Base-by-base conservation (phyloP, 2,113 vertebrate genomes). In the Smithornis capensis region DNA sequence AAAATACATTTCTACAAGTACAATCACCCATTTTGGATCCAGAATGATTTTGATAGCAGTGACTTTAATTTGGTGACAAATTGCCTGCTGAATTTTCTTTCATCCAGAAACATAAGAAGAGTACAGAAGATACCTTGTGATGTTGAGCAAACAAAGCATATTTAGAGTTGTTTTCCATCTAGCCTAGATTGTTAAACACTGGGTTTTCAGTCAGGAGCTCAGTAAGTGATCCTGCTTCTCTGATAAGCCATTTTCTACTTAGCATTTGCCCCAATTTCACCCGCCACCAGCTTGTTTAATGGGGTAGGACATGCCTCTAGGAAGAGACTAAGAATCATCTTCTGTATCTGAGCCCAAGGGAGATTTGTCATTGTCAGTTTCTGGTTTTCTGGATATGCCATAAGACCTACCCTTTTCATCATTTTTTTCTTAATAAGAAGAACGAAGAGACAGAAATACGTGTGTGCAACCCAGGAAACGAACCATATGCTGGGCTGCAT, bases 51-150 rank as follows among this genome's bases (percentile, higher is more conserved):
- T 88, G 69, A 83, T 59, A 92, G 59, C 0, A 0, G 42, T 62
- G 52, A 53, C 33, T 88, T 90, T 83, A 94, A 69, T 81, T 85
- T 76, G n/a, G 29, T 74, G 69, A 70, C 38, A 70, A 53, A 81
- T 86, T 78, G n/a, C 76, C 49, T 29, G 13, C 50, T 88, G 77
- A 84, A 68, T 95, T 87, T 90, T 70, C 70, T 78, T 89, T 85
- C 45, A 76, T 75, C 49, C 45, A 35, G 83, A 93, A 81, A 70
- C 73, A 52, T 22, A 29, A 83, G n/a, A 70, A 70, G 71, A 31
- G 35, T 71, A 74, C 23, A 83, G 75, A 91, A 80, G 57, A 44
- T 60, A 86, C 28, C 25, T 85, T 67, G 65, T 73, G 52, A 24
- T 62, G n/a, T 3, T 70, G 49, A 89, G 67, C 25, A 82, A 70